Percentiles rank a stretch among this genome's conserved stretches.
These are phyloP conservation scores for Xestia c-nigrum DNA, from an alignment of 2,888 invertebrate genomes.

Conservation along the genomic window DNA sequence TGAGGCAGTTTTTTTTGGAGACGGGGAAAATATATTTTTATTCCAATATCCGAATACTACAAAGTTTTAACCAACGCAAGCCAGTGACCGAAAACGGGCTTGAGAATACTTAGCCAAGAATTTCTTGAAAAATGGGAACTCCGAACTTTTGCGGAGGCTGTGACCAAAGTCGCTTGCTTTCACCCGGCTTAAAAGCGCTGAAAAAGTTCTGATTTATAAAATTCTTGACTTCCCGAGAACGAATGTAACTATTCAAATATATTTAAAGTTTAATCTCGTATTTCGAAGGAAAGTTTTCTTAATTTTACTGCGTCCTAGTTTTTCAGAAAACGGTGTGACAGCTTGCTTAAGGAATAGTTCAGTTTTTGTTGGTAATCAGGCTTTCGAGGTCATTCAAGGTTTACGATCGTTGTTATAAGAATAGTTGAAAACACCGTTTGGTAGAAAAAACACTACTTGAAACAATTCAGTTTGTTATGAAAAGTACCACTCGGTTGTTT, in stretches of 20 bases:
- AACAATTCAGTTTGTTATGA: not conserved
- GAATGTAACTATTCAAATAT: constrained; percentile 49
- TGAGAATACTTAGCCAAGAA: constrained; percentile 13
- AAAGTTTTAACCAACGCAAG: constrained; percentile 20
- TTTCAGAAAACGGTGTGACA: constrained; percentile 4
- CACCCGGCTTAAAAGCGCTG: constrained; percentile 5
- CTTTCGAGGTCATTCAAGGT: not conserved
- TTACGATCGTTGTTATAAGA: not conserved
- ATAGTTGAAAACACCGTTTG: not conserved
- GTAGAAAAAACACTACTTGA: not conserved
- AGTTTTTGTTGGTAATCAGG: not conserved
- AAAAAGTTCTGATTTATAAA: constrained; percentile 51
- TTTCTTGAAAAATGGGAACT: constrained; percentile 30
- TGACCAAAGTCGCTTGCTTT: constrained; percentile 17
- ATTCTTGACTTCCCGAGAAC: constrained; percentile 21
- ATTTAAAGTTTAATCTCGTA: constrained; percentile 45
- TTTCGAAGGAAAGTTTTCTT: constrained; percentile 29
- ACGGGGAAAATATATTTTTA: not conserved
- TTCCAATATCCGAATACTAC: not conserved
- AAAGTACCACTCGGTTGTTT: not conserved
- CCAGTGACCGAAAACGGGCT: constrained; percentile 44
- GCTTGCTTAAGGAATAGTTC: constrained; percentile 6
- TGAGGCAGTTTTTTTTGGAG: not conserved
- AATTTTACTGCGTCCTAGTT: constrained; percentile 18
- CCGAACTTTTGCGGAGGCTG: constrained; percentile 14